phyloP scores from a whole-genome alignment of 1,140 invertebrate genomes.

The Micrasema longulum region DNA sequence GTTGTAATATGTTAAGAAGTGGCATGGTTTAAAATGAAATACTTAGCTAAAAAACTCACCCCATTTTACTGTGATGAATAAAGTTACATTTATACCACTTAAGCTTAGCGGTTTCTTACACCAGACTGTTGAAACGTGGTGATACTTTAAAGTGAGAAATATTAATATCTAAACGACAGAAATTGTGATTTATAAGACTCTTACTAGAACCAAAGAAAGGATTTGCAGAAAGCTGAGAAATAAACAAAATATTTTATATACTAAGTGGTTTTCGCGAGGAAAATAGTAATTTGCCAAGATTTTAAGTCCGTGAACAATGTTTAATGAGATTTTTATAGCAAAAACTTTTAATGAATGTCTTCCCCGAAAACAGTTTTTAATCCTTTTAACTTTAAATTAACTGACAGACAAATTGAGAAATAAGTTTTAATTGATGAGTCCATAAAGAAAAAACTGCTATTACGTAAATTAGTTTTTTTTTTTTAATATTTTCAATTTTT shows the following conservation, averaged over 20 bases:
- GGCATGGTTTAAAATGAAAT: too few relatives aligned
- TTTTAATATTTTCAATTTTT: too few relatives aligned
- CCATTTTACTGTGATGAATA: slow-evolving; percentile 36
- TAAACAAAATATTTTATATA: slow-evolving; percentile 15
- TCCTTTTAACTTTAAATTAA: too few relatives aligned
- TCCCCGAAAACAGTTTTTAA: too few relatives aligned
- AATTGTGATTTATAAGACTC: slow-evolving; percentile 51
- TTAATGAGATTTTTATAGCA: too few relatives aligned
- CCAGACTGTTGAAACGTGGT: slow-evolving; percentile 16
- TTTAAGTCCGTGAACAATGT: too few relatives aligned
- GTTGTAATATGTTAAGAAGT: too few relatives aligned
- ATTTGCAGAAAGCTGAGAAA: slow-evolving; percentile 17
- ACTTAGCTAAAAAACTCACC: slow-evolving; percentile 13
- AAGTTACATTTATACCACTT: slow-evolving; percentile 52
- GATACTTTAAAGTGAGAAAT: slow-evolving; percentile 45
- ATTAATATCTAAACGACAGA: slow-evolving; percentile 47
- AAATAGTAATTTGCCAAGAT: slow-evolving; percentile 18
- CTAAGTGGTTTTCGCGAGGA: slow-evolving; percentile 3
- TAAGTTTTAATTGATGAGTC: too few relatives aligned
- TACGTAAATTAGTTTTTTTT: too few relatives aligned
- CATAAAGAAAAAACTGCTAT: too few relatives aligned
- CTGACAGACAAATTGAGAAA: too few relatives aligned
- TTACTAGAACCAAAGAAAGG: slow-evolving; percentile 25
- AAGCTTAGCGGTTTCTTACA: slow-evolving; percentile 23
- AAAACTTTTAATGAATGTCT: too few relatives aligned